Evolutionary conservation across 2,888 invertebrate species (phyloP), one percentile per base, ranked within the genome.

Genomic region (Philaethria dido): DNA sequence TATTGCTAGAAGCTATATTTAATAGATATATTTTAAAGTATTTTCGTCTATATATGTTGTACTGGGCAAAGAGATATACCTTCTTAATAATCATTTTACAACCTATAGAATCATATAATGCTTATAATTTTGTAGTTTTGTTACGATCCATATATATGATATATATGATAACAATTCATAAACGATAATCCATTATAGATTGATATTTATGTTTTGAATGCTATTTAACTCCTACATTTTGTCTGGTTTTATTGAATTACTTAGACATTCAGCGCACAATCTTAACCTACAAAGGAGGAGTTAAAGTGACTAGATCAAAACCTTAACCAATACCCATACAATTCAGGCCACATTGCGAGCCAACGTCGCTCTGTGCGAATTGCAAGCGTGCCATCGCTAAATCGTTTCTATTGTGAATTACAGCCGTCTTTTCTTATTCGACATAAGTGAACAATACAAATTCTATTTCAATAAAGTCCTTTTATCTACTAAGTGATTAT

Each of bases 261-360:
- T 59, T 62, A 36, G 50, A 50, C 44, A 69, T 69, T 69, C 50
- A 39, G 47, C 2, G 42, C 48, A 25, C 29, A 69, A 62, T 69
- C 57, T 60, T 42, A 63, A 29, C 47, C 62, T 63, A 72, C 64
- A 70, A 68, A 68, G 36, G 64, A 9, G 42, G 39, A 29, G 44
- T 22, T 42, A 20, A 65, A 52, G 61, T 55, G 55, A 55, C 61
- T 47, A 62, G 47, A 22, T 57, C 82, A 81, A 75, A 73, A 78
- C 62, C 70, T 70, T 70, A 66, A 69, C 59, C 72, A 47, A 68
- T 67, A 71, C 55, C 74, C 72, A 66, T 72, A 77, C 73, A 73
- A 82, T 82, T 77, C 75, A 77, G 78, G 75, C 70, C 72, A 73
- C 75, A 80, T 78, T 79, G 80, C 73, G 72, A 74, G 64, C 73